Percentiles rank a stretch among this genome's conserved stretches.
Evolutionary conservation across 2,797 vertebrate species (phyloP).

Genomic region (Sebastes steindachneri): DNA sequence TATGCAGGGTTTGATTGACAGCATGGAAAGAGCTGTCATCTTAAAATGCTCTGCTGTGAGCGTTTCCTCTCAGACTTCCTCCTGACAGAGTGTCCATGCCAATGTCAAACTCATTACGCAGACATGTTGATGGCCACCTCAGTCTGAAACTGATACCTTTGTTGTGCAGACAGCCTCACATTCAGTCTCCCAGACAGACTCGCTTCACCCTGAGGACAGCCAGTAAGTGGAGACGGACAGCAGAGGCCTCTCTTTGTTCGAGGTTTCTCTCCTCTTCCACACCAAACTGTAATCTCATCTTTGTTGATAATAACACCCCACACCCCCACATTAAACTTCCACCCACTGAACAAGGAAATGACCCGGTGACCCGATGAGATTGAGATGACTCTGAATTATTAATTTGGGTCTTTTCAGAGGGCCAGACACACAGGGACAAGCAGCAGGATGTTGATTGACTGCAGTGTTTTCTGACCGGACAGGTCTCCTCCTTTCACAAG

Average conservation of each 20-base stretch:
- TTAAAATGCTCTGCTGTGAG: constrained; percentile 8
- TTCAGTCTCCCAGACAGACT: constrained; percentile 51
- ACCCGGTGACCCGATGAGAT: constrained; percentile 46
- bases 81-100: constrained; percentile 30
- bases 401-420: constrained; percentile 30
- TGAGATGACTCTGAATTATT: constrained; percentile 60
- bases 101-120: constrained; percentile 64
- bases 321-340: not conserved
- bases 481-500: not conserved
- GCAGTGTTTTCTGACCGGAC: not conserved
- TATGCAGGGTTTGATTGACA: constrained; percentile 25
- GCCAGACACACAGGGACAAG: not conserved
- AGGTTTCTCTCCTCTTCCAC: constrained; percentile 60
- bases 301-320: constrained; percentile 53
- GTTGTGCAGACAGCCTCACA: constrained; percentile 40
- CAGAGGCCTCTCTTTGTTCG: constrained; percentile 49
- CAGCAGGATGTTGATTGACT: not conserved
- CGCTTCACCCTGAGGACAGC: constrained; percentile 59
- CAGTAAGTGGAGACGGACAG: constrained; percentile 52
- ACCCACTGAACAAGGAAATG: constrained; percentile 10
- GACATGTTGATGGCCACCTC: constrained; percentile 55
- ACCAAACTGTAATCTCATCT: constrained; percentile 73
- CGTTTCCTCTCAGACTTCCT: constrained; percentile 32
- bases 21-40: constrained; percentile 21
- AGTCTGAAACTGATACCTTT: constrained; percentile 54